Conservation (phyloP, 2,797 vertebrate species). For the Coluber constrictor region DNA sequence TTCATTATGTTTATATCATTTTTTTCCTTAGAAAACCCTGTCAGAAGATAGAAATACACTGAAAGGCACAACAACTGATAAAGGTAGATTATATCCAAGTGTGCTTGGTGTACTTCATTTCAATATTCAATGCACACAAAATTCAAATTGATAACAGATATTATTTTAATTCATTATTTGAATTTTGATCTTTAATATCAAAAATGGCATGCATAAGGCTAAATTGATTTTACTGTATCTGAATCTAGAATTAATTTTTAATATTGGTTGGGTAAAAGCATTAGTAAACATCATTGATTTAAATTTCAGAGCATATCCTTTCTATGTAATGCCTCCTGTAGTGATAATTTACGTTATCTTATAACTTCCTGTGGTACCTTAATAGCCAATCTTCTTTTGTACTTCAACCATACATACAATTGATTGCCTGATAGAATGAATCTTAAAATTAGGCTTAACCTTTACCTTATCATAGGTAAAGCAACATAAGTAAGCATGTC, state of each 20-base stretch:
- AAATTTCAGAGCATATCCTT: not conserved
- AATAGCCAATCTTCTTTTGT: not conserved
- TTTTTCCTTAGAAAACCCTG: not conserved
- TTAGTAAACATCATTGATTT: not conserved
- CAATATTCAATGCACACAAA: not conserved
- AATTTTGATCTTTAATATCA: not conserved
- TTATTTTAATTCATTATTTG: not conserved
- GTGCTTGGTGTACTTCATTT: not conserved
- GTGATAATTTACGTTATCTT: not conserved
- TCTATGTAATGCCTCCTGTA: not conserved
- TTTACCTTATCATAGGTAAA: not conserved
- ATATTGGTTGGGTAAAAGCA: not conserved
- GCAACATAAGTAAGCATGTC: not conserved
- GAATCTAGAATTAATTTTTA: not conserved
- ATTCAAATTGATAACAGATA: not conserved
- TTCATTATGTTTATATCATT: not conserved
- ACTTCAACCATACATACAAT: not conserved
- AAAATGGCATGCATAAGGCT: not conserved
- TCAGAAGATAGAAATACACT: not conserved
- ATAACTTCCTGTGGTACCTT: not conserved
- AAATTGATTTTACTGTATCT: not conserved
- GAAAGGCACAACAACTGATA: not conserved
- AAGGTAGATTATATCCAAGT: slow-evolving; percentile 12
- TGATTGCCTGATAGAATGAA: not conserved
- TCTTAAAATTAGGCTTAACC: not conserved